phyloP scores from a whole-genome alignment of 2,113 vertebrate species.

The Neogale vison region DNA sequence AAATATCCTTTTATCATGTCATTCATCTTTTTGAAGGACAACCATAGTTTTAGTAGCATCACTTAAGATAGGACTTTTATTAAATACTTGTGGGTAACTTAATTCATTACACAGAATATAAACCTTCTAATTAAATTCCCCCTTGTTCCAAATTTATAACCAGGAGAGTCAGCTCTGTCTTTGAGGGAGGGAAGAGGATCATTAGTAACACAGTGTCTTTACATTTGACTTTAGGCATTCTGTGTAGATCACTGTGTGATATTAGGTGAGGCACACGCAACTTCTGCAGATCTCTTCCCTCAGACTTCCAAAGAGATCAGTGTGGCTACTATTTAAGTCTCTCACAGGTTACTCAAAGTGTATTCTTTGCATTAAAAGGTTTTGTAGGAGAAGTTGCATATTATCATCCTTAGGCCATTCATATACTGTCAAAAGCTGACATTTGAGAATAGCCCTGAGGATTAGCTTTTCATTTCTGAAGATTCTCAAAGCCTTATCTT shows the following conservation, averaged over 20 bases:
- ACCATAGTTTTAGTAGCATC: background rate
- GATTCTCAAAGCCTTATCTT: slow-evolving; percentile 8
- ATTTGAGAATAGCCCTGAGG: background rate
- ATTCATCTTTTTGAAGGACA: background rate
- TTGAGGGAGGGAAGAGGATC: background rate
- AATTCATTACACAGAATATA: slow-evolving; percentile 42
- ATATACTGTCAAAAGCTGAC: background rate
- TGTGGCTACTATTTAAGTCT: background rate
- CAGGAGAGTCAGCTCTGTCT: background rate
- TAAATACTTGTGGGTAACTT: slow-evolving; percentile 33
- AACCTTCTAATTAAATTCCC: slow-evolving; percentile 33
- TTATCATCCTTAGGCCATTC: background rate
- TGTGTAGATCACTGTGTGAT: rapidly evolving
- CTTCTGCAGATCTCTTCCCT: background rate
- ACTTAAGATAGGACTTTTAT: background rate
- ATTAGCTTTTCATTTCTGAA: slow-evolving; percentile 4
- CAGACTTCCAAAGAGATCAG: background rate
- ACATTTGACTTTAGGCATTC: background rate
- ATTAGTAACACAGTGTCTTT: background rate
- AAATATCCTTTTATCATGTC: background rate
- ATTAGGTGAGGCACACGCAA: background rate
- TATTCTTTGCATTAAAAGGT: background rate
- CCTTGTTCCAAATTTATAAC: slow-evolving; percentile 9
- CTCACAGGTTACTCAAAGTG: background rate
- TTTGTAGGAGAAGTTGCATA: background rate